phyloP scores from a whole-genome alignment of 2,113 vertebrate genomes.

The Trichomycterus rosablanca region DNA sequence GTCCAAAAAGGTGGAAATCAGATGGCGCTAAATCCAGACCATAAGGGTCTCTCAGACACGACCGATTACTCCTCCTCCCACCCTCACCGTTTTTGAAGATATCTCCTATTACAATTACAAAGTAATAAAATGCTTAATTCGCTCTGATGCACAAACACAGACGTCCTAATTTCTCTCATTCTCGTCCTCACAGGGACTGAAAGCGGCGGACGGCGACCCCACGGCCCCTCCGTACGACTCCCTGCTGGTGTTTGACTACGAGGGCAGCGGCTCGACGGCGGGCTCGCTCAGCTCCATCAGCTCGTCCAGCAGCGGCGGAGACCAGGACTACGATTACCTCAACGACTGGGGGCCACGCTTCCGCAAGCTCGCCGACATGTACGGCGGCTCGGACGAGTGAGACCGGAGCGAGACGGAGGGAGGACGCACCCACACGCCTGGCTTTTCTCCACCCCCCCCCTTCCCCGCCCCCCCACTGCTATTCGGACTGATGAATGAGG shows the following conservation, averaged over 20 bases:
- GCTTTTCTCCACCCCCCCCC: slow-evolving; percentile 42
- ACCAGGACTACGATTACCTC: slow-evolving; percentile 99
- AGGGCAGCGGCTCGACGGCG: slow-evolving; percentile 93
- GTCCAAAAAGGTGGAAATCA: too few species aligned
- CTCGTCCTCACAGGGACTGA: slow-evolving; percentile 78
- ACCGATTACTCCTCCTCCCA: too few species aligned
- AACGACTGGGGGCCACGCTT: slow-evolving; percentile 98
- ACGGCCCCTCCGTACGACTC: slow-evolving; percentile 96
- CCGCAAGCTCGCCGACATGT: slow-evolving; percentile 98
- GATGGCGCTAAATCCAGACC: too few species aligned
- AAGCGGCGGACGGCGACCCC: slow-evolving; percentile 94
- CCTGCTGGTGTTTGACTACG: slow-evolving; percentile 95
- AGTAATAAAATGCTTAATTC: too few species aligned
- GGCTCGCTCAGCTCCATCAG: slow-evolving; percentile 97
- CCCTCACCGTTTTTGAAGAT: too few species aligned
- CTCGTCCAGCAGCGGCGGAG: slow-evolving; percentile 94
- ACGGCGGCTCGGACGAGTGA: slow-evolving; percentile 92
- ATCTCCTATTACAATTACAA: too few species aligned
- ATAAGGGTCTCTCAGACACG: too few species aligned
- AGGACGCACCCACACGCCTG: slow-evolving; percentile 38
- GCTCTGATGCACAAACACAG: too few species aligned
- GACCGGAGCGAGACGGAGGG: slow-evolving; percentile 25
- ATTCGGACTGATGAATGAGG: slow-evolving; percentile 64
- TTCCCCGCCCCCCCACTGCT: slow-evolving; percentile 33
- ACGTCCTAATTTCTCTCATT: too few species aligned